These are phyloP conservation scores for Yasuhikotakia modesta DNA, from an alignment of 2,797 vertebrate species.

Conservation along the genomic window DNA sequence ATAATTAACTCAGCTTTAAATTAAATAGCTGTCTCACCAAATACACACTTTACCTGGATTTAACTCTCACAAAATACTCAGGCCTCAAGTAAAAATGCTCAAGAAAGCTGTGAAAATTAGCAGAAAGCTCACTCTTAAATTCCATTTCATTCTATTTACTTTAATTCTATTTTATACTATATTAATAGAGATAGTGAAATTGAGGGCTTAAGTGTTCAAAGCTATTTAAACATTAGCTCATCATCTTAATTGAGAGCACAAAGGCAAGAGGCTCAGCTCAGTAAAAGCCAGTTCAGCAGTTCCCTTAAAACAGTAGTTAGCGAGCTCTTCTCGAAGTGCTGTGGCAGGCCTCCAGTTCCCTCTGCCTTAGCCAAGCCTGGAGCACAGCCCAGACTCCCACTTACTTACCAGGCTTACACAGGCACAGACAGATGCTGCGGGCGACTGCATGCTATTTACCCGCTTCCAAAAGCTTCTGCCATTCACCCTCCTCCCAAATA, in stretches of 20 bases:
- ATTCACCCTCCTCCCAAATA: neutral
- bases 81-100: neutral
- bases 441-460: conserved; percentile 22
- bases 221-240: conserved; percentile 41
- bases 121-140: neutral
- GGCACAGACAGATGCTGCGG: conserved; percentile 31
- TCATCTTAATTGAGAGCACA: conserved; percentile 31
- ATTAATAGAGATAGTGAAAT: conserved; percentile 24
- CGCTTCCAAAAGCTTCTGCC: neutral
- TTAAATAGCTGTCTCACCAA: too few species aligned
- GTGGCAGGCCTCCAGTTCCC: conserved; percentile 44
- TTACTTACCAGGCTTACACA: conserved; percentile 53
- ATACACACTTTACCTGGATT: too few species aligned
- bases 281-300: conserved; percentile 46
- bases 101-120: neutral
- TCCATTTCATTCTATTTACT: too few species aligned
- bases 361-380: conserved; percentile 46
- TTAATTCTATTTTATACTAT: too few species aligned
- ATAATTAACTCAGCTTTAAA: neutral
- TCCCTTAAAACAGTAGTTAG: conserved; percentile 44
- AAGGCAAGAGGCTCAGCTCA: conserved; percentile 24
- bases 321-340: conserved; percentile 32
- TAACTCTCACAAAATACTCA: neutral
- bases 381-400: conserved; percentile 50
- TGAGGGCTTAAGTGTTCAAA: conserved; percentile 18